These are phyloP conservation scores for Lanius ludovicianus DNA, from an alignment of 2,113 vertebrate species.

Conservation along the genomic window DNA sequence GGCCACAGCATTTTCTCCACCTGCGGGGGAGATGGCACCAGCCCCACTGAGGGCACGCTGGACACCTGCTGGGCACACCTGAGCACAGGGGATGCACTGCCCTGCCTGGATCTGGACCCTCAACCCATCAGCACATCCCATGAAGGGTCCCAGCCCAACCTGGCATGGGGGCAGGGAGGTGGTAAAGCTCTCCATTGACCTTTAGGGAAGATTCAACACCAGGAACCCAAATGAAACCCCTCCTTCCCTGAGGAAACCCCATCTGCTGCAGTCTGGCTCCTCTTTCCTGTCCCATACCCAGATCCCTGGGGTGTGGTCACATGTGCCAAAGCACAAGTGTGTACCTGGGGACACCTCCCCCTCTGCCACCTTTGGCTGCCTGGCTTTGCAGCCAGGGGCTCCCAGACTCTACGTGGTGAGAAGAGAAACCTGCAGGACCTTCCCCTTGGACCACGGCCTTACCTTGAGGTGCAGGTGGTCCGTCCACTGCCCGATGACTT, in stretches of 20 bases:
- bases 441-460: background rate
- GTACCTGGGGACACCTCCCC: background rate
- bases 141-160: background rate
- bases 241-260: background rate
- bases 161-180: background rate
- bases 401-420: fast-evolving
- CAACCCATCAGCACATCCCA: background rate
- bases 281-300: background rate
- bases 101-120: fast-evolving
- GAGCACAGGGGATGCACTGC: fast-evolving
- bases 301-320: fast-evolving
- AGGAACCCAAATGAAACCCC: background rate
- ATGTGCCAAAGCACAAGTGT: background rate
- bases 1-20: slow-evolving; percentile 90
- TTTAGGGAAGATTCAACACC: background rate
- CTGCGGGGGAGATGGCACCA: slow-evolving; percentile 61
- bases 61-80: background rate
- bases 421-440: background rate
- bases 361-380: background rate
- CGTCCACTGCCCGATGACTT: slow-evolving; percentile 90
- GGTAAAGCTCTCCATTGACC: background rate
- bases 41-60: background rate
- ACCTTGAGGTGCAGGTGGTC: slow-evolving; percentile 90
- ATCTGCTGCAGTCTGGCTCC: background rate
- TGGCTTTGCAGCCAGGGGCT: background rate